These are phyloP conservation scores for Magallana nippona DNA, from an alignment of 2,888 invertebrate species.

Conservation along the genomic window DNA sequence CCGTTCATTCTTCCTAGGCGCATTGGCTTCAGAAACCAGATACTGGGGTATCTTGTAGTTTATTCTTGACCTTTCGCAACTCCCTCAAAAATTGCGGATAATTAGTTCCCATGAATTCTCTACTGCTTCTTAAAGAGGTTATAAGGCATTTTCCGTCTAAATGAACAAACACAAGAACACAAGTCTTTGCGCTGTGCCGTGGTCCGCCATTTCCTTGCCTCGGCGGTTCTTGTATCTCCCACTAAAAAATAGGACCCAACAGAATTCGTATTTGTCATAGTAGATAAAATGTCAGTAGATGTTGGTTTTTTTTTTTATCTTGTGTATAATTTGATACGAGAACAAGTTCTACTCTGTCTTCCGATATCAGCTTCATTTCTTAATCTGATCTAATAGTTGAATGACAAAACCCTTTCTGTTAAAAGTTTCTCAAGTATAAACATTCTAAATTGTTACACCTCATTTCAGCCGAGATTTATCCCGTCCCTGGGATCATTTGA, in stretches of 20 bases:
- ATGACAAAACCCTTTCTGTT: constrained; percentile 14
- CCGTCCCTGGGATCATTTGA: not conserved
- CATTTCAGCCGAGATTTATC: constrained; percentile 29
- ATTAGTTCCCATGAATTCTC: constrained; percentile 14
- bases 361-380: constrained; percentile 18
- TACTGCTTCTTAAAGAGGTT: constrained; percentile 10
- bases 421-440: constrained; percentile 27
- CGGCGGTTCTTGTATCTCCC: not conserved
- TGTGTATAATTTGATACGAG: constrained; percentile 14
- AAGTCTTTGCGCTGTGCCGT: not conserved
- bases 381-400: constrained; percentile 1
- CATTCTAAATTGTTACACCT: constrained; percentile 29
- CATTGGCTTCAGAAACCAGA: not conserved
- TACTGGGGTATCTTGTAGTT: not conserved
- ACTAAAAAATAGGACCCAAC: not conserved
- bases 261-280: constrained; percentile 4
- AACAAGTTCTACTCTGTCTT: constrained; percentile 2
- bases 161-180: constrained; percentile 23
- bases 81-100: constrained; percentile 19
- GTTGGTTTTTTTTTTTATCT: constrained; percentile 9
- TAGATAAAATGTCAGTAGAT: not conserved
- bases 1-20: not conserved
- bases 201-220: not conserved
- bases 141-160: constrained; percentile 24
- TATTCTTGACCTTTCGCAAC: constrained; percentile 25